phyloP scores from a whole-genome alignment of 2,797 vertebrate genomes.

The Prunella strophiata region DNA sequence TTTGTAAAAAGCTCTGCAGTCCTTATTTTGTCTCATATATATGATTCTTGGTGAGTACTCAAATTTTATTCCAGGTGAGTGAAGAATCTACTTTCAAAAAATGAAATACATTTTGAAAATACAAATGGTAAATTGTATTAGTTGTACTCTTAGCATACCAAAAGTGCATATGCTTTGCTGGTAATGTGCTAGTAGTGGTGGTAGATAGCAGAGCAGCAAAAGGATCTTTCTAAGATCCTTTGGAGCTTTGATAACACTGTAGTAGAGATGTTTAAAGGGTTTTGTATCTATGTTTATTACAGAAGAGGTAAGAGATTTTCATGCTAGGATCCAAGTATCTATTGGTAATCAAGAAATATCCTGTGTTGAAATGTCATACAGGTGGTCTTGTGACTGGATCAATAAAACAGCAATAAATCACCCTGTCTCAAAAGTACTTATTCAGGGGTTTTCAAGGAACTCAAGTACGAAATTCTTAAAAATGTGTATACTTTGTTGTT shows the following conservation, averaged over 20 bases:
- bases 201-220: background rate
- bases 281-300: background rate
- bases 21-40: background rate
- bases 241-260: background rate
- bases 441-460: background rate
- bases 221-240: background rate
- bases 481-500: background rate
- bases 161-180: background rate
- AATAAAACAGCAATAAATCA: background rate
- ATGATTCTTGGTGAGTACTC: background rate
- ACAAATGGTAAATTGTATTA: background rate
- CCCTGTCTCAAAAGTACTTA: background rate
- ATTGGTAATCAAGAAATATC: background rate
- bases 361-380: background rate
- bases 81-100: background rate
- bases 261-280: background rate
- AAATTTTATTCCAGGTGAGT: background rate
- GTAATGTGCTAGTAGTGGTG: background rate
- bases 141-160: background rate
- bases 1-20: background rate
- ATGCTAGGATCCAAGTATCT: background rate
- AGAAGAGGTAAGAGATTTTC: background rate
- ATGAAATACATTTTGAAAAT: background rate
- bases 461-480: background rate
- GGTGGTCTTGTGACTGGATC: background rate